phyloP scores from a whole-genome alignment of 2,797 vertebrate genomes.

The Vultur gryphus region DNA sequence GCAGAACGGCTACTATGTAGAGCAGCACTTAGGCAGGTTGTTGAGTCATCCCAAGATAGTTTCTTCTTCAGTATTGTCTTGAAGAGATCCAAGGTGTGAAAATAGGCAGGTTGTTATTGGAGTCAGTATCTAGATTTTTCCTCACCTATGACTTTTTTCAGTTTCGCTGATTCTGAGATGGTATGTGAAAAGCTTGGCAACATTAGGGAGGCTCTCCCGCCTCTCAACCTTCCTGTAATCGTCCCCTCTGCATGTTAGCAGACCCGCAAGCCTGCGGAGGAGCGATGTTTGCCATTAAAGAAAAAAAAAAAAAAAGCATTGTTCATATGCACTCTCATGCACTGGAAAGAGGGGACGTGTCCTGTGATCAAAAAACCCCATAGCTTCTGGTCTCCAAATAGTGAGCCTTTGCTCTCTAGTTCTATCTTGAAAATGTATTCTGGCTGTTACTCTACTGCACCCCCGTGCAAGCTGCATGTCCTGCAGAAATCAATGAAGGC shows the following conservation, averaged over 20 bases:
- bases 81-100: background rate
- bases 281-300: background rate
- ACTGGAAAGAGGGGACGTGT: background rate
- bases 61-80: background rate
- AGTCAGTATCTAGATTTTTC: background rate
- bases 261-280: background rate
- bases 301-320: background rate
- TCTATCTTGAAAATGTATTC: accelerated
- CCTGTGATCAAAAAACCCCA: background rate
- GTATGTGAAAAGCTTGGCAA: background rate
- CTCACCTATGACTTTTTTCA: background rate
- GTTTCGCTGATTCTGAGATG: background rate
- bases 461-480: background rate
- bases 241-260: background rate
- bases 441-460: background rate
- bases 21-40: background rate
- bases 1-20: background rate
- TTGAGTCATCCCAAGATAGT: background rate
- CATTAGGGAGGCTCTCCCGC: accelerated
- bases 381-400: background rate
- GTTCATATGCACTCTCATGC: background rate
- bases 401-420: background rate
- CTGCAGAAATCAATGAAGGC: background rate
- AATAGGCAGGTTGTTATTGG: background rate
- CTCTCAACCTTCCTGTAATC: background rate